Percentiles rank a stretch among this genome's conserved stretches.
Conservation (phyloP, 2,113 vertebrate species). For the Actenoides lindsayi region DNA sequence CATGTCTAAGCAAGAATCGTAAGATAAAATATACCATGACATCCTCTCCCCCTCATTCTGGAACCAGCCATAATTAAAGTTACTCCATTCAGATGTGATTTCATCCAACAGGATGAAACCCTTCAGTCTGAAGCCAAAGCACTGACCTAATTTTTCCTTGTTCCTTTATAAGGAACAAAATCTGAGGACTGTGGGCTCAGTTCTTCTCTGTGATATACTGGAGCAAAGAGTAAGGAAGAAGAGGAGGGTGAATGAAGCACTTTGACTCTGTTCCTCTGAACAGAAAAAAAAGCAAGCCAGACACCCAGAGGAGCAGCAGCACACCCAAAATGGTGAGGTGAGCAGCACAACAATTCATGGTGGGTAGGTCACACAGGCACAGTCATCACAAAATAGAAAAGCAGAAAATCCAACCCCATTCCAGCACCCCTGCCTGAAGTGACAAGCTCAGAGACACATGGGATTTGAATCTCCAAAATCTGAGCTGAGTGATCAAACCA, state of each 20-base stretch:
- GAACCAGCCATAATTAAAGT: not conserved
- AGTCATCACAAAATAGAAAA: fast-evolving
- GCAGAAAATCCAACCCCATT: not conserved
- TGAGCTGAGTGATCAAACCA: not conserved
- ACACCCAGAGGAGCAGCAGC: not conserved
- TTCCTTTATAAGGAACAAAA: not conserved
- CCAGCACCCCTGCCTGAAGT: not conserved
- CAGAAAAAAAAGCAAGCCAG: not conserved
- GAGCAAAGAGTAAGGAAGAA: not conserved
- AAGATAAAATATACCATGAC: not conserved
- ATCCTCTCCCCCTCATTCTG: not conserved
- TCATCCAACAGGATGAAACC: not conserved
- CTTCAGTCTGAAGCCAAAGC: not conserved
- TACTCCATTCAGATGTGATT: not conserved
- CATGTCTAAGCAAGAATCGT: not conserved
- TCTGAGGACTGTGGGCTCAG: not conserved
- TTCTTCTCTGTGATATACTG: not conserved
- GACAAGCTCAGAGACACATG: not conserved
- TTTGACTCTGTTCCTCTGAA: not conserved
- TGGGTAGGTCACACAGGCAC: fast-evolving
- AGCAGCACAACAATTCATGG: not conserved
- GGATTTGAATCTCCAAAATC: too few species aligned
- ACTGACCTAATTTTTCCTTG: not conserved
- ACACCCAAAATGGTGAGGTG: not conserved
- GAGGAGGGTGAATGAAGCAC: not conserved